Percentiles rank a stretch among this genome's conserved stretches.
Conservation (phyloP, 1,140 invertebrate species). For the Megalonaias nervosa region DNA sequence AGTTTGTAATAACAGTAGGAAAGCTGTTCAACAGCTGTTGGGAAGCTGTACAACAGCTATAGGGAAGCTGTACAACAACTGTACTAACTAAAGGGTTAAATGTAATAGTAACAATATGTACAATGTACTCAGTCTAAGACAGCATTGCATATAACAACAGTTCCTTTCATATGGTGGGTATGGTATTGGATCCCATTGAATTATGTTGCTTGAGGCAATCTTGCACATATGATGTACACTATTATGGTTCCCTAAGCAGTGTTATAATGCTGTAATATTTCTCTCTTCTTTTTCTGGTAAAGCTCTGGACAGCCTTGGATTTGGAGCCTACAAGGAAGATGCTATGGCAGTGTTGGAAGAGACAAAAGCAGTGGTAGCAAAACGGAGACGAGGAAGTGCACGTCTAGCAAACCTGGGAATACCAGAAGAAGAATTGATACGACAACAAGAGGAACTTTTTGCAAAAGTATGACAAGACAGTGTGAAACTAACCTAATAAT, state of each 20-base stretch:
- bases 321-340: conserved; percentile 93
- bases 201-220: background rate
- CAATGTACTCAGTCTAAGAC: no score
- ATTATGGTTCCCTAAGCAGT: background rate
- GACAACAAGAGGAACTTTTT: conserved; percentile 98
- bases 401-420: conserved; percentile 96
- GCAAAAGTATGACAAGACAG: conserved; percentile 78
- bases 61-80: no score
- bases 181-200: background rate
- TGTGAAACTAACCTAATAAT: no score
- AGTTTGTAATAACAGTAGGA: no score
- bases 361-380: conserved; percentile 96
- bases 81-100: no score
- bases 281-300: conserved; percentile 52
- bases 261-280: background rate
- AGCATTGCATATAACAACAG: no score
- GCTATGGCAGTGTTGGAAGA: conserved; percentile 95
- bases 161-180: background rate
- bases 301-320: conserved; percentile 94
- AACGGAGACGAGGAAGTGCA: conserved; percentile 93
- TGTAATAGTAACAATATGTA: no score
- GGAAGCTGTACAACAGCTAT: no score
- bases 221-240: background rate
- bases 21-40: no score
- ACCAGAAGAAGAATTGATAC: conserved; percentile 96